Base-by-base conservation (phyloP, 2,888 invertebrate genomes). In the Dicyrtomina minuta region DNA sequence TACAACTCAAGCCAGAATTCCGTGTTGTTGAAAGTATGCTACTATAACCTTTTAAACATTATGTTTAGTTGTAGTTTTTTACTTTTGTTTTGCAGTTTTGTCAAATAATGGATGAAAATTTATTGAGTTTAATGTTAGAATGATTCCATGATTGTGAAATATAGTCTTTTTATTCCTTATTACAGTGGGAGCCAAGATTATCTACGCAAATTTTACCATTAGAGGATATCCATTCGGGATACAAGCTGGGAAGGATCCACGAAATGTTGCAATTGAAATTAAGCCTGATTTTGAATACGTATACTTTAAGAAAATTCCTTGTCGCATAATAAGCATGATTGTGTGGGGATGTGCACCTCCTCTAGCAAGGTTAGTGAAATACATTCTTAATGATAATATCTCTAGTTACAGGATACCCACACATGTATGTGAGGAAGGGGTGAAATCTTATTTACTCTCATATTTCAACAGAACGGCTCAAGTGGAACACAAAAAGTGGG, bases 401-500 rank as follows among this genome's bases (percentile, higher is more conserved):
- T n/a, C n/a, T n/a, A n/a, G n/a, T n/a, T n/a, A n/a, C n/a, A n/a
- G n/a, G n/a, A n/a, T 26, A 15, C 15, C 20, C n/a, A 3, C 2
- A 67, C 41, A 12, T n/a, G n/a, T n/a, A n/a, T n/a, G n/a, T n/a
- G n/a, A n/a, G n/a, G n/a, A n/a, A n/a, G 17, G 55, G n/a, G n/a
- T n/a, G n/a, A n/a, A n/a, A n/a, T n/a, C n/a, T n/a, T n/a, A n/a
- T n/a, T n/a, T n/a, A n/a, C n/a, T n/a, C n/a, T n/a, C n/a, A n/a
- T n/a, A n/a, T n/a, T n/a, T n/a, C n/a, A n/a, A n/a, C 79, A 88
- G 94, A 74, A 91, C 93, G 79, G 88, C 88, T 13, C 96, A 96
- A 83, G 83, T 91, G 73, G 93, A 93, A 79, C 89, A 93, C 78
- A 95, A 95, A 82, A 90, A 91, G 79, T 95, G 92, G 93, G 93